Evolutionary conservation across 2,888 invertebrate species (phyloP).

Genomic region (Gibbula magus): DNA sequence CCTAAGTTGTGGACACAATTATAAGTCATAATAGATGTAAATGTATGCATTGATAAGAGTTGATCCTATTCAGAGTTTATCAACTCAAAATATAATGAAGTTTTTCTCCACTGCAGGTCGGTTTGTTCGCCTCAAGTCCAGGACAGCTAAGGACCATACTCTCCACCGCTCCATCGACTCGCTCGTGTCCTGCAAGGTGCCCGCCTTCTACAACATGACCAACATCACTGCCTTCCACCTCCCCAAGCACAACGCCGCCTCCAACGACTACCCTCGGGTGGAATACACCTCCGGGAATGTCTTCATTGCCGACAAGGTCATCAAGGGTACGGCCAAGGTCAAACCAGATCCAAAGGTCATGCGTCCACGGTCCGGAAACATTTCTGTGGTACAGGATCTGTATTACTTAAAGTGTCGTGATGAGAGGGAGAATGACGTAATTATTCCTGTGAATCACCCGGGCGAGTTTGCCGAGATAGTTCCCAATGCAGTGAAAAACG

Average conservation of each 20-base stretch:
- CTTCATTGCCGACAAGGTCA: slow-evolving; percentile 51
- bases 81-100: too few relatives aligned
- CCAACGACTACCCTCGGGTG: slow-evolving; percentile 49
- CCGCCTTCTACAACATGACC: slow-evolving; percentile 61
- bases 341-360: slow-evolving; percentile 29
- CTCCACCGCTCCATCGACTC: slow-evolving; percentile 51
- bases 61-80: too few relatives aligned
- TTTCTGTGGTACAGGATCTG: neutral
- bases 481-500: slow-evolving; percentile 47
- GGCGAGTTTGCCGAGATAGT: slow-evolving; percentile 61
- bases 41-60: too few relatives aligned
- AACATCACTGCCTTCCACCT: slow-evolving; percentile 53
- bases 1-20: too few relatives aligned
- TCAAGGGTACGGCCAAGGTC: neutral
- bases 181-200: slow-evolving; percentile 47
- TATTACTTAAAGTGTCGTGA: slow-evolving; percentile 54
- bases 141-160: slow-evolving; percentile 62
- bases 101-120: slow-evolving; percentile 48
- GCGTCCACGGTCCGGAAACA: neutral
- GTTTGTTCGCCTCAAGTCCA: slow-evolving; percentile 58
- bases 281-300: slow-evolving; percentile 63
- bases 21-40: too few relatives aligned
- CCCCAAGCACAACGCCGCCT: slow-evolving; percentile 26
- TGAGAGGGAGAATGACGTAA: slow-evolving; percentile 54
- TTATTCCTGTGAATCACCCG: slow-evolving; percentile 48